phyloP scores from a whole-genome alignment of 1,140 invertebrate genomes.

The Hycleus cichorii region DNA sequence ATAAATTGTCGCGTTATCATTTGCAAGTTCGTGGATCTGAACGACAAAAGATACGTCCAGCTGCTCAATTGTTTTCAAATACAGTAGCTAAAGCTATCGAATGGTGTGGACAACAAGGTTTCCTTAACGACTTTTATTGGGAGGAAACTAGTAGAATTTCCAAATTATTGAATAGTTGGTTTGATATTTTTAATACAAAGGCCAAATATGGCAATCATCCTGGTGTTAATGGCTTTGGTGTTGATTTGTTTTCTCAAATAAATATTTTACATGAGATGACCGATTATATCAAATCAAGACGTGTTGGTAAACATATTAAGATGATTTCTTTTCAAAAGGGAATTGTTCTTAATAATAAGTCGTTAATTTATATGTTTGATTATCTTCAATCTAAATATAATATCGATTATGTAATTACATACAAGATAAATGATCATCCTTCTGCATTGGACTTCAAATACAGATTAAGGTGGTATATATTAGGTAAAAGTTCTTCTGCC shows the following conservation, averaged over 20 bases:
- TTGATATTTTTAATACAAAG: constrained; percentile 5
- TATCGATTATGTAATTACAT: too few relatives aligned
- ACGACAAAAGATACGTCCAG: constrained; percentile 3
- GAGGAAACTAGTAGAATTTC: too few relatives aligned
- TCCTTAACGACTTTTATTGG: not conserved
- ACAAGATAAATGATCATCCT: too few relatives aligned
- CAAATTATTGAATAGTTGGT: constrained; percentile 5
- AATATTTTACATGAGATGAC: not conserved
- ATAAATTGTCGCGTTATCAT: too few relatives aligned
- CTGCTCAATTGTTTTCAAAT: constrained; percentile 3
- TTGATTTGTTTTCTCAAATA: not conserved
- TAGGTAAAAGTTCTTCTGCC: too few relatives aligned
- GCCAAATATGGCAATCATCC: not conserved
- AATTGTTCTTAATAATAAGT: not conserved
- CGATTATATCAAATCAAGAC: not conserved
- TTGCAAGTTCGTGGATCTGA: not conserved
- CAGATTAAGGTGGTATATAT: too few relatives aligned
- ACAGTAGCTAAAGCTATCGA: constrained; percentile 1
- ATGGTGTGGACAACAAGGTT: constrained; percentile 2
- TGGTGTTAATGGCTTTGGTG: constrained; percentile 2
- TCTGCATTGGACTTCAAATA: too few relatives aligned
- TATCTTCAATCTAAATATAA: too few relatives aligned
- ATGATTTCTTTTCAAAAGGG: constrained; percentile 5
- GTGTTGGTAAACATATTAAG: not conserved
- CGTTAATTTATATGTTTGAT: too few relatives aligned